These are phyloP conservation scores for Spodoptera exigua DNA, from an alignment of 2,888 invertebrate species.

Conservation along the genomic window DNA sequence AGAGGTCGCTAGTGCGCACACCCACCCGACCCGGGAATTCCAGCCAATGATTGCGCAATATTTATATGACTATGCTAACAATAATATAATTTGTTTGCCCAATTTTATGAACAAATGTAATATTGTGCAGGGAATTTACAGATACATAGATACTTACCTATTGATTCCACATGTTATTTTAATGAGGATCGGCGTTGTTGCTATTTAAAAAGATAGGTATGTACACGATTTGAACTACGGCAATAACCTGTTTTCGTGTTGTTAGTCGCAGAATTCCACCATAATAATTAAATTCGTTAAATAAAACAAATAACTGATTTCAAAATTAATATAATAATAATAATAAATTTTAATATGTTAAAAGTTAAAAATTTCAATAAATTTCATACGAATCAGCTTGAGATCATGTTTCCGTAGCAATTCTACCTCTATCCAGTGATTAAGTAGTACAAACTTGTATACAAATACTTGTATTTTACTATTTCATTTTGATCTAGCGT, in stretches of 20 bases:
- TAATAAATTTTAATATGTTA: slow-evolving; percentile 69
- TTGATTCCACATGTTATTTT: too few relatives aligned
- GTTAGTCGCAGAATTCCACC: too few relatives aligned
- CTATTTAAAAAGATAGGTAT: too few relatives aligned
- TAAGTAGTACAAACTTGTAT: slow-evolving; percentile 26
- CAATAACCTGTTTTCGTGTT: too few relatives aligned
- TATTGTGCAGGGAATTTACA: too few relatives aligned
- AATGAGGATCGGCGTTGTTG: too few relatives aligned
- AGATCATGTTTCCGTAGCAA: slow-evolving; percentile 67
- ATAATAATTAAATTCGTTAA: too few relatives aligned
- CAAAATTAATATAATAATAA: slow-evolving; percentile 70
- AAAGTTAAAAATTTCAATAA: slow-evolving; percentile 73
- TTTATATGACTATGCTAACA: not conserved
- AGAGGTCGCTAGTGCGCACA: slow-evolving; percentile 32
- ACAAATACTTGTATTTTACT: slow-evolving; percentile 23
- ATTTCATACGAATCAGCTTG: slow-evolving; percentile 64
- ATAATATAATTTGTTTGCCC: too few relatives aligned
- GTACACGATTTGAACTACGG: too few relatives aligned
- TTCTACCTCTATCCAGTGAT: slow-evolving; percentile 28
- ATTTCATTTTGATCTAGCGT: slow-evolving; percentile 35
- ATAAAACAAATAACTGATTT: slow-evolving; percentile 61
- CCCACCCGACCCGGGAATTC: slow-evolving; percentile 33
- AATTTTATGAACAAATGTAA: too few relatives aligned
- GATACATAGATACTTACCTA: too few relatives aligned
- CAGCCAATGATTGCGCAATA: slow-evolving; percentile 32